Evolutionary conservation across 2,113 vertebrate genomes (phyloP).

Genomic region (Vireo altiloquus): DNA sequence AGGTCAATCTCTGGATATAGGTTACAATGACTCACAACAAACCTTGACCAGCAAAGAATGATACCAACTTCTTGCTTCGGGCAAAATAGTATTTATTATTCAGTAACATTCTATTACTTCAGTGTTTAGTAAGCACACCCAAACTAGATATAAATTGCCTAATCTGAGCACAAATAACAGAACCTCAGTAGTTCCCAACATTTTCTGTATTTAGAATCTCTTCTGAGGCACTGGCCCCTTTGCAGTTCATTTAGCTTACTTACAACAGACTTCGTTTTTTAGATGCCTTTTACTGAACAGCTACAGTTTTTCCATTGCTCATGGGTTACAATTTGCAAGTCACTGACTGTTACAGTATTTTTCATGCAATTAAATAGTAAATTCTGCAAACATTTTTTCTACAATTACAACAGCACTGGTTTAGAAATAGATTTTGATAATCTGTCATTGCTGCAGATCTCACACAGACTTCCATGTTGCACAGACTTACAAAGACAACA

Average conservation of each 20-base stretch:
- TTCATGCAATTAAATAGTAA: neutral
- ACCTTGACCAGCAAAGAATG: neutral
- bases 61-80: neutral
- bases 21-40: neutral
- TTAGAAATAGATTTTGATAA: neutral
- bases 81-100: neutral
- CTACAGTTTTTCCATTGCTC: neutral
- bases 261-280: neutral
- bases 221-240: neutral
- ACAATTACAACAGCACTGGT: neutral
- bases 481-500: neutral
- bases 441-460: neutral
- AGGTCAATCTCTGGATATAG: neutral
- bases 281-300: neutral
- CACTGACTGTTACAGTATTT: neutral
- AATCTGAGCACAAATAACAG: neutral
- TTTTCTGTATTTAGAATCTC: neutral
- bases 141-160: neutral
- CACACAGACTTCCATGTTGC: neutral
- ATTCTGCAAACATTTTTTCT: neutral
- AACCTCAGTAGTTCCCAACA: neutral
- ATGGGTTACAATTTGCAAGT: neutral
- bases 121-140: neutral
- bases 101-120: neutral
- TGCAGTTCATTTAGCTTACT: neutral